A percentile compares a stretch with the other conserved stretches of the same genome.
These are phyloP conservation scores for Torymus aiolomorphi DNA, from an alignment of 2,888 invertebrate genomes.

Conservation along the genomic window DNA sequence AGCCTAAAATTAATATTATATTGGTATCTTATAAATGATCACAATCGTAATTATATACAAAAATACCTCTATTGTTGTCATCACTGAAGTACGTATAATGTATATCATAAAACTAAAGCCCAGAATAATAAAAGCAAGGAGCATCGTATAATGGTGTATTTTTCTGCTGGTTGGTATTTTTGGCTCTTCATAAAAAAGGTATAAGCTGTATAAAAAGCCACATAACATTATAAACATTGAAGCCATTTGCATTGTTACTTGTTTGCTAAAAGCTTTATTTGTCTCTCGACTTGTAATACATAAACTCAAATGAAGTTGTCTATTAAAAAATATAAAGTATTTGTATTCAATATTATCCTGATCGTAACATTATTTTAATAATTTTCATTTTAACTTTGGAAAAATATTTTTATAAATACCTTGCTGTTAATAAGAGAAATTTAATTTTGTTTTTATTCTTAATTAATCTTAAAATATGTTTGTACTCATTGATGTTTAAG, in stretches of 20 bases:
- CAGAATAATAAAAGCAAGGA: background rate
- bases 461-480: too few species aligned
- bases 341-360: too few species aligned
- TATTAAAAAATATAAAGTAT: constrained; percentile 15
- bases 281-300: constrained; percentile 53
- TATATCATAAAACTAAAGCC: constrained; percentile 3
- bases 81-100: constrained; percentile 17
- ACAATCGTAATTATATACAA: background rate
- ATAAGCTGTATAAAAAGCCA: constrained; percentile 34
- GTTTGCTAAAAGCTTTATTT: constrained; percentile 52
- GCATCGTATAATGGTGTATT: background rate
- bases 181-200: constrained; percentile 4
- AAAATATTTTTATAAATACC: too few species aligned
- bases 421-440: too few species aligned
- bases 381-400: too few species aligned
- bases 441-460: too few species aligned
- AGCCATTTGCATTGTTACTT: constrained; percentile 53
- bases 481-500: too few species aligned
- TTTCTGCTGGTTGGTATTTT: background rate
- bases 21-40: constrained; percentile 2
- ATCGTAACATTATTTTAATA: too few species aligned
- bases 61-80: constrained; percentile 30
- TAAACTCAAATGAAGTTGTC: constrained; percentile 63
- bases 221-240: constrained; percentile 47
- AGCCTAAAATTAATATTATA: background rate